Evolutionary conservation across 2,113 vertebrate genomes (phyloP).

Genomic region (Enhydra lutris): DNA sequence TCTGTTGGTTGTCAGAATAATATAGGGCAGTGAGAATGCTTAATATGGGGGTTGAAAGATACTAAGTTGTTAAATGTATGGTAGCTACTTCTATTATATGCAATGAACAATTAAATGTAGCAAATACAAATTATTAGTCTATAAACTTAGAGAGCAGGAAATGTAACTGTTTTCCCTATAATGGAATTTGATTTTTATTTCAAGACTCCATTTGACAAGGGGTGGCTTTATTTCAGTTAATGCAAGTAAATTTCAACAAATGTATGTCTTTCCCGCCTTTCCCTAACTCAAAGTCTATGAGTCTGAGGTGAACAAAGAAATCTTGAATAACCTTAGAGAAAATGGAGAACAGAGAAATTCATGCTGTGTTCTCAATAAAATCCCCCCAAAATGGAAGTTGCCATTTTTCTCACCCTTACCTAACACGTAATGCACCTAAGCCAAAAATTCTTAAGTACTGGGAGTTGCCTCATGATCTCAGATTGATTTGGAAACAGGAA

Average conservation of each 20-base stretch:
- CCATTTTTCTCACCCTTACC: rapidly evolving
- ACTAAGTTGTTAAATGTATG: background rate
- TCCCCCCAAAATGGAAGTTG: background rate
- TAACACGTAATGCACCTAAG: rapidly evolving
- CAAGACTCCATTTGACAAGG: background rate
- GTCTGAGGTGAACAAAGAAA: background rate
- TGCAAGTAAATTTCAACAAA: background rate
- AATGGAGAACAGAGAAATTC: background rate
- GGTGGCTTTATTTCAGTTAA: background rate
- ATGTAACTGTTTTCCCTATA: background rate
- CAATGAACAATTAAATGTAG: background rate
- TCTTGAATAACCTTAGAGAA: background rate
- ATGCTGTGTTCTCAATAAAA: rapidly evolving
- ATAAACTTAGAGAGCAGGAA: background rate
- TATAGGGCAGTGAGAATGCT: background rate
- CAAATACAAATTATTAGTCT: background rate
- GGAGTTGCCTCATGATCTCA: background rate
- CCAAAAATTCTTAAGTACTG: background rate
- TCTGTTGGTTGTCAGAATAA: background rate
- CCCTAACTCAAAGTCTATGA: background rate
- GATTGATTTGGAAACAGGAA: background rate
- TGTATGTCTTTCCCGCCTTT: background rate
- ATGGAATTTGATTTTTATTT: background rate
- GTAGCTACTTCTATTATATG: background rate
- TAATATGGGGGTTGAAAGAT: background rate